A percentile compares a stretch with the other conserved stretches of the same genome.
Evolutionary conservation across 2,113 vertebrate species (phyloP).

Genomic region (Steatornis caripensis): DNA sequence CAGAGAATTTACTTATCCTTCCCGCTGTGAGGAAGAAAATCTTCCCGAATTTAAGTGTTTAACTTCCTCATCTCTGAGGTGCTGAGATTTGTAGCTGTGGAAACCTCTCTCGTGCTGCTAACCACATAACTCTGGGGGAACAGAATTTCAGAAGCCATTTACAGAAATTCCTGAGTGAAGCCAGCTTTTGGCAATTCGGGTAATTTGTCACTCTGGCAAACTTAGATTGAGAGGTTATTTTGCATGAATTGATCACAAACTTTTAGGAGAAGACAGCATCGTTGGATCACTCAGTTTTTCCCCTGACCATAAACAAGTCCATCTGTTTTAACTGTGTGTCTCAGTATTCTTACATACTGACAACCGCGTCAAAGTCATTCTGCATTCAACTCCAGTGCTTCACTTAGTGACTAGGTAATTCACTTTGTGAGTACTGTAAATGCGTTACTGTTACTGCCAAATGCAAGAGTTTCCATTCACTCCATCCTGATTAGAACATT

Average conservation of each 20-base stretch:
- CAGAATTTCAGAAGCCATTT: not conserved
- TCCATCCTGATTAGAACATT: not conserved
- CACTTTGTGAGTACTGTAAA: not conserved
- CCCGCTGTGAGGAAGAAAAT: not conserved
- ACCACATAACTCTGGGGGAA: not conserved
- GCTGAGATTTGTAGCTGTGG: not conserved
- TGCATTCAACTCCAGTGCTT: not conserved
- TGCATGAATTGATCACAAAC: not conserved
- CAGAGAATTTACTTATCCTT: not conserved
- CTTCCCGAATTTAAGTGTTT: not conserved
- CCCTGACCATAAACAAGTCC: not conserved
- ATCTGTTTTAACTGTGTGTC: not conserved
- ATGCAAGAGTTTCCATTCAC: not conserved
- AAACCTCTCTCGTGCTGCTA: not conserved
- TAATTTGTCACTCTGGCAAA: not conserved
- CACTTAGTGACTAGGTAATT: not conserved
- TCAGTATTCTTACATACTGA: not conserved
- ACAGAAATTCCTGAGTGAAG: not conserved
- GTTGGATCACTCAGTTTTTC: not conserved
- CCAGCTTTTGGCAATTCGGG: not conserved
- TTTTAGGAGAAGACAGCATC: not conserved
- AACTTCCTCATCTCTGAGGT: not conserved
- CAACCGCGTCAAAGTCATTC: not conserved
- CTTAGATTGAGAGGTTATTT: not conserved
- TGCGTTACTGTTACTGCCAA: not conserved